phyloP scores from a whole-genome alignment of 1,140 invertebrate genomes.

The Ceratina japonica region DNA sequence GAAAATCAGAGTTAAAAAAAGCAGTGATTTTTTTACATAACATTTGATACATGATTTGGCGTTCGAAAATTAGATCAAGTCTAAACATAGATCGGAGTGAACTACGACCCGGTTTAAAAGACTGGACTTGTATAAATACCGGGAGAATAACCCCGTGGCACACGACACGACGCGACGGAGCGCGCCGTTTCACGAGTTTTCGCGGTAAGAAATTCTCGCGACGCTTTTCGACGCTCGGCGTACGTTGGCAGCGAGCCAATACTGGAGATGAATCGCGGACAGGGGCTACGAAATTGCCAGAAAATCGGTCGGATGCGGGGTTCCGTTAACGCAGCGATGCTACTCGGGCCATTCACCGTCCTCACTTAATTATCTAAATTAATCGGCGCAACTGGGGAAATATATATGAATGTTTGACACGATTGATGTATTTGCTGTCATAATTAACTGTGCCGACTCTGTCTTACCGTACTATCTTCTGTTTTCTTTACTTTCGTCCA shows the following conservation, averaged over 20 bases:
- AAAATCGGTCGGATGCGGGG: slow-evolving; percentile 31
- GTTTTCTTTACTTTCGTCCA: too few relatives aligned
- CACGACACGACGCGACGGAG: neutral
- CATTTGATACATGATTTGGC: too few relatives aligned
- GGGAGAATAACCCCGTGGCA: slow-evolving; percentile 58
- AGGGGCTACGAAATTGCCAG: slow-evolving; percentile 24
- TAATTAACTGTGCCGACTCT: too few relatives aligned
- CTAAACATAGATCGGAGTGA: slow-evolving; percentile 72
- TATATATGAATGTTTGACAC: too few relatives aligned
- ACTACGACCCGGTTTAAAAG: slow-evolving; percentile 46
- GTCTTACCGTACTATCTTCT: too few relatives aligned
- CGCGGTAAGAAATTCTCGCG: slow-evolving; percentile 53
- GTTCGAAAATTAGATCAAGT: neutral
- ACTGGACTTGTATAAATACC: slow-evolving; percentile 49
- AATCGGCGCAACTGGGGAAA: too few relatives aligned
- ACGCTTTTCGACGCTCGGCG: slow-evolving; percentile 38
- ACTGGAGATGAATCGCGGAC: slow-evolving; percentile 48
- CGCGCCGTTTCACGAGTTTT: slow-evolving; percentile 61
- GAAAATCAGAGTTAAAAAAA: too few relatives aligned
- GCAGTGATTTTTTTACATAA: too few relatives aligned
- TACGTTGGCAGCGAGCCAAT: slow-evolving; percentile 49
- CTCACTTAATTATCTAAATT: neutral
- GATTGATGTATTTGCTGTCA: too few relatives aligned
- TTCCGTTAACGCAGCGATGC: neutral
- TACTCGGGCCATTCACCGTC: neutral